phyloP scores from a whole-genome alignment of 2,888 invertebrate species.

The Drosophila heteroneura region DNA sequence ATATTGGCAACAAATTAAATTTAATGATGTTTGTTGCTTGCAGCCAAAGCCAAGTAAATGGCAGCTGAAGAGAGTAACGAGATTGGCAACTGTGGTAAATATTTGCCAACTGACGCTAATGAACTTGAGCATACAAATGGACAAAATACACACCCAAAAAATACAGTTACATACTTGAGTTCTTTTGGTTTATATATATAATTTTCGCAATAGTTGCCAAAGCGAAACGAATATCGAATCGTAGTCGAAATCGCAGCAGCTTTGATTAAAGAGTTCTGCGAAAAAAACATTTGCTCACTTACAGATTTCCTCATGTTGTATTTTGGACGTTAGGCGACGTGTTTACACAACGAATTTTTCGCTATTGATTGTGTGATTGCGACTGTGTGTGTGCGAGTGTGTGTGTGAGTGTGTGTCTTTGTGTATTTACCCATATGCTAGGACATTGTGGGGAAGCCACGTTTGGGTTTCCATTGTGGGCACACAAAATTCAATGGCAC shows the following conservation, averaged over 20 bases:
- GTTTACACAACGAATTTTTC: slow-evolving; percentile 72
- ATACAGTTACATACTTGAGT: background rate
- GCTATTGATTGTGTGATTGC: slow-evolving; percentile 69
- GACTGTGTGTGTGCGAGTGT: background rate
- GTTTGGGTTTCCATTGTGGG: slow-evolving; percentile 54
- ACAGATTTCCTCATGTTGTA: slow-evolving; percentile 41
- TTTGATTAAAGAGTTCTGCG: slow-evolving; percentile 68
- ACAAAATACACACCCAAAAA: slow-evolving; percentile 27
- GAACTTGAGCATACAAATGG: slow-evolving; percentile 77
- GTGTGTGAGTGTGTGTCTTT: slow-evolving; percentile 10
- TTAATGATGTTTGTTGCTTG: slow-evolving; percentile 75
- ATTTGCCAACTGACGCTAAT: slow-evolving; percentile 80
- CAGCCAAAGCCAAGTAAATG: slow-evolving; percentile 51
- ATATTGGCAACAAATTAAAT: slow-evolving; percentile 79
- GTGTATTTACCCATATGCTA: slow-evolving; percentile 39
- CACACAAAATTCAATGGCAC: slow-evolving; percentile 64
- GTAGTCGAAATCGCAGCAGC: slow-evolving; percentile 14
- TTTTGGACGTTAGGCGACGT: slow-evolving; percentile 44
- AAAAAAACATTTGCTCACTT: slow-evolving; percentile 53
- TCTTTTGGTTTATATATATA: slow-evolving; percentile 20
- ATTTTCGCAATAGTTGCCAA: slow-evolving; percentile 45
- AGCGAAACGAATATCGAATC: slow-evolving; percentile 10
- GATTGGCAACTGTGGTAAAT: slow-evolving; percentile 72
- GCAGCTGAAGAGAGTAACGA: slow-evolving; percentile 27
- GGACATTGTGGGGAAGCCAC: slow-evolving; percentile 39